These are phyloP conservation scores for Oreochromis grahami DNA, from an alignment of 2,797 vertebrate species.

Conservation along the genomic window DNA sequence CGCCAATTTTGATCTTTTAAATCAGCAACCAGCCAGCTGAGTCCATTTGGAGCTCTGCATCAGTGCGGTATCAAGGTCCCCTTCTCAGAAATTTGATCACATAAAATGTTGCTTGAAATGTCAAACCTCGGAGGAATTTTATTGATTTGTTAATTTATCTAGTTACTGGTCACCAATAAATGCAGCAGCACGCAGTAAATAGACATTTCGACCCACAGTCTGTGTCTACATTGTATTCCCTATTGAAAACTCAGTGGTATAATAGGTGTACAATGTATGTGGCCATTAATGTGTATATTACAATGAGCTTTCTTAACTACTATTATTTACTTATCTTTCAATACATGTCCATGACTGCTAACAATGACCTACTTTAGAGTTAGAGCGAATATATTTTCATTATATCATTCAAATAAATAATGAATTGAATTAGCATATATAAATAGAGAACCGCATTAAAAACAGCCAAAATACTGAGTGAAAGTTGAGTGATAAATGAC, in stretches of 20 bases:
- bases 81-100: conserved; percentile 34
- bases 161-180: conserved; percentile 13
- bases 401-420: background rate
- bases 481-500: background rate
- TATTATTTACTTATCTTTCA: background rate
- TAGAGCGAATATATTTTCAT: background rate
- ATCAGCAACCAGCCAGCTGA: conserved; percentile 12
- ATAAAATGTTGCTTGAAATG: conserved; percentile 51
- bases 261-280: background rate
- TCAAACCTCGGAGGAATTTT: conserved; percentile 31
- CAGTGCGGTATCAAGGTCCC: background rate
- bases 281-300: background rate
- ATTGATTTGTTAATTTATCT: conserved; percentile 46
- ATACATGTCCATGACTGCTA: background rate
- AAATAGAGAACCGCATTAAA: background rate
- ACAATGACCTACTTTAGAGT: background rate
- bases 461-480: background rate
- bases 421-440: background rate
- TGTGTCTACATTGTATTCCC: background rate
- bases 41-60: conserved; percentile 32
- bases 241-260: background rate
- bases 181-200: background rate
- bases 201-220: conserved; percentile 5
- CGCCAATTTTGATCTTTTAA: conserved; percentile 42
- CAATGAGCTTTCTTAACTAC: background rate